phyloP scores from a whole-genome alignment of 1,140 invertebrate genomes.

The Aphis gossypii region DNA sequence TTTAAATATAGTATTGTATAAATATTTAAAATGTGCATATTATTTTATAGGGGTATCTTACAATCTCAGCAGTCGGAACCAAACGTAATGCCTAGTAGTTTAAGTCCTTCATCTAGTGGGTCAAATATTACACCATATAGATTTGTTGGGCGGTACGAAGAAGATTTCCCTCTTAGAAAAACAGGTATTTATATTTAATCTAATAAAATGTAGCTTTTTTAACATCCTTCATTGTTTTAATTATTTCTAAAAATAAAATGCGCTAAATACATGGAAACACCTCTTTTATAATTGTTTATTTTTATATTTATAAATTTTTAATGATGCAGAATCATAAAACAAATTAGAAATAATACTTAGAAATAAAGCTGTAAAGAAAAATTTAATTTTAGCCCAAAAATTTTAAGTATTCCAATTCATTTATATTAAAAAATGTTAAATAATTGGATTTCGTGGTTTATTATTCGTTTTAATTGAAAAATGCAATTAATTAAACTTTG shows the following conservation, averaged over 20 bases:
- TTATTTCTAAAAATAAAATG: constrained; percentile 7
- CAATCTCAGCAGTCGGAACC: constrained; percentile 60
- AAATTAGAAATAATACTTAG: neutral
- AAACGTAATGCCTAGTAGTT: constrained; percentile 53
- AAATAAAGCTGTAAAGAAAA: neutral
- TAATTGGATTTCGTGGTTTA: neutral
- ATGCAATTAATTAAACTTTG: neutral
- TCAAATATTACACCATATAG: constrained; percentile 55
- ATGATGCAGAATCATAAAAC: neutral
- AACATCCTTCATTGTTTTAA: constrained; percentile 4
- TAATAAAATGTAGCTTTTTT: neutral
- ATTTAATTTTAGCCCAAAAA: neutral
- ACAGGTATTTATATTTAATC: constrained; percentile 75
- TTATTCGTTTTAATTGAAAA: neutral
- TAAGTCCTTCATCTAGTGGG: constrained; percentile 59
- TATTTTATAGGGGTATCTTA: constrained; percentile 62
- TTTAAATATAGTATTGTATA: neutral
- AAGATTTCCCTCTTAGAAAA: constrained; percentile 92
- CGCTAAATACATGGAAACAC: neutral
- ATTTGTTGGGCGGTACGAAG: constrained; percentile 65
- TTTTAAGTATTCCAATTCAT: neutral
- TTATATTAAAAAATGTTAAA: neutral
- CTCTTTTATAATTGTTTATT: neutral
- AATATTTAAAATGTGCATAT: neutral
- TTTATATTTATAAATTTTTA: neutral